Evolutionary conservation across 2,888 invertebrate genomes (phyloP).

Genomic region (Charanyca ferruginea): DNA sequence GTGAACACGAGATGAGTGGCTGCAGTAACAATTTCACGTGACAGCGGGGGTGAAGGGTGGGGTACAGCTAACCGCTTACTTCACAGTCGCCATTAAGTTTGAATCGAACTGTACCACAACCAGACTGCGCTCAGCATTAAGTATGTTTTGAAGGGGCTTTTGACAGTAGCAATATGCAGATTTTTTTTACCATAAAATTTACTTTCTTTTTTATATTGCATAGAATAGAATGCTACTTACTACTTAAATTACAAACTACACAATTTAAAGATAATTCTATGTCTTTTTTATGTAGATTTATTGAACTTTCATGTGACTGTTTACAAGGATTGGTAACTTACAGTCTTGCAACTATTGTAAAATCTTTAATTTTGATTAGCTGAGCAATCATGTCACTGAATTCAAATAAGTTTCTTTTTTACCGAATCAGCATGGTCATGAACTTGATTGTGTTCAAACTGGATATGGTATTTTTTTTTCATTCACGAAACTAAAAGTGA

Average conservation of each 20-base stretch:
- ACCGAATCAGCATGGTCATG: background rate
- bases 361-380: background rate
- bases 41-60: too few relatives aligned
- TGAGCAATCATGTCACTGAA: conserved; percentile 10
- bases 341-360: background rate
- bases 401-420: background rate
- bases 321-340: conserved; percentile 5
- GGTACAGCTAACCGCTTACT: too few relatives aligned
- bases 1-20: too few relatives aligned
- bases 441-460: background rate
- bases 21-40: too few relatives aligned
- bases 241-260: background rate
- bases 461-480: background rate
- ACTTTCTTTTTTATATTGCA: background rate
- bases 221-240: background rate
- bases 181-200: background rate
- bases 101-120: conserved; percentile 10
- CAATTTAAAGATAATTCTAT: conserved; percentile 13
- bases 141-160: background rate
- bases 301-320: conserved; percentile 17
- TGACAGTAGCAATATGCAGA: background rate
- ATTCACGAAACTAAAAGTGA: conserved; percentile 7
- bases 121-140: background rate
- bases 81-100: too few relatives aligned
- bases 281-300: conserved; percentile 36